phyloP scores from a whole-genome alignment of 1,140 invertebrate genomes.

The Platorchestia sp. region DNA sequence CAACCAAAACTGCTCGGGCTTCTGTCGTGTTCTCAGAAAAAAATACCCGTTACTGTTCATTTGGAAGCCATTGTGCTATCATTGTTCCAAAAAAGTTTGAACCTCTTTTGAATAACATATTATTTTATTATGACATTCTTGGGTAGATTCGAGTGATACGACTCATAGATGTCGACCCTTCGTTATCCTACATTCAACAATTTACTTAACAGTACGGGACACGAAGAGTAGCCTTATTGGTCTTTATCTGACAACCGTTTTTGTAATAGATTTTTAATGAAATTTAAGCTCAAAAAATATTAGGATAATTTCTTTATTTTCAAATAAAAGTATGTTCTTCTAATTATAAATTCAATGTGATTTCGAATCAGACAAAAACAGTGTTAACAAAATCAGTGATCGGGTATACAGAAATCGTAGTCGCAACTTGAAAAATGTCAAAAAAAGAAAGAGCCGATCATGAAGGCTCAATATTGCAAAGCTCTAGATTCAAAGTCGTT shows the following conservation, averaged over 20 bases:
- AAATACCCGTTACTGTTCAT: not conserved
- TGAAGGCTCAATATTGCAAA: not conserved
- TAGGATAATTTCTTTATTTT: not conserved
- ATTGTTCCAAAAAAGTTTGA: not conserved
- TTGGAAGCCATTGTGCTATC: not conserved
- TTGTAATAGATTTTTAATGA: not conserved
- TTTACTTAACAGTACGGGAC: not conserved
- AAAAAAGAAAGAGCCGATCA: not conserved
- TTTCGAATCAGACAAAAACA: not conserved
- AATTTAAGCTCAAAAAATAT: not conserved
- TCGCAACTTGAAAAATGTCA: not conserved
- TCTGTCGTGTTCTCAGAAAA: not conserved
- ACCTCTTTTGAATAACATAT: not conserved
- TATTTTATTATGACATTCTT: not conserved
- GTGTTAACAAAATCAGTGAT: not conserved
- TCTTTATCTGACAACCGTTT: not conserved
- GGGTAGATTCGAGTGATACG: not conserved
- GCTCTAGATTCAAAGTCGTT: no score
- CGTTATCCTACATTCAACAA: not conserved
- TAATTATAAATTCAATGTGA: not conserved
- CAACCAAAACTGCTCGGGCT: not conserved
- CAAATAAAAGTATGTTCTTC: not conserved
- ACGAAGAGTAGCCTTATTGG: not conserved
- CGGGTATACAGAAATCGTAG: not conserved
- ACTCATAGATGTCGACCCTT: not conserved